Evolutionary conservation across 1,140 invertebrate genomes (phyloP).

Genomic region (Macrotrachela quadricornifera): DNA sequence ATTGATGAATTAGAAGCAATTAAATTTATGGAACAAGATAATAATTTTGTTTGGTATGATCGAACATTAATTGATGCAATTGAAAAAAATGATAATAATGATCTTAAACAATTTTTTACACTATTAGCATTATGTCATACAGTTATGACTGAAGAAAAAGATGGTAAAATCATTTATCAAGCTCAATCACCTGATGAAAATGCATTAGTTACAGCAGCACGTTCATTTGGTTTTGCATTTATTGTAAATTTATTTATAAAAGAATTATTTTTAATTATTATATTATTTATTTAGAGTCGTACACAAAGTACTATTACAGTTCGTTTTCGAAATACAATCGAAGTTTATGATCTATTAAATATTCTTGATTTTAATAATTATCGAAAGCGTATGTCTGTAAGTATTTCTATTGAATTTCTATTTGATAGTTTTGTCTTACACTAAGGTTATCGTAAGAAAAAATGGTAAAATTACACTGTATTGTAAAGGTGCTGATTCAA

Average conservation of each 20-base stretch:
- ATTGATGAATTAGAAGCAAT: too few species aligned
- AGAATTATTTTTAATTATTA: too few species aligned
- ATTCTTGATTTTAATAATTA: conserved; percentile 99
- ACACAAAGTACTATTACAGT: conserved; percentile 34
- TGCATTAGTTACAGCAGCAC: conserved; percentile 79
- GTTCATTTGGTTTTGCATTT: conserved; percentile 57
- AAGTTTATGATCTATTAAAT: conserved; percentile 78
- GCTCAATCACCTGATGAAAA: conserved; percentile 95
- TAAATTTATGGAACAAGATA: neutral
- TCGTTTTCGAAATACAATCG: conserved; percentile 28
- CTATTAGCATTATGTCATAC: conserved; percentile 6
- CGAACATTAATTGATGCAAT: neutral
- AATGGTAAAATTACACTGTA: conserved; percentile 69
- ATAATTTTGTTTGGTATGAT: conserved; percentile 1
- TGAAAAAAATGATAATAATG: neutral
- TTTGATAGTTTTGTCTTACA: too few species aligned
- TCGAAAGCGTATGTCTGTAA: conserved; percentile 84
- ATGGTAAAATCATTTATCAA: conserved; percentile 44
- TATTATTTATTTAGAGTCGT: conserved; percentile 14
- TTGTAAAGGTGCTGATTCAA: conserved; percentile 94
- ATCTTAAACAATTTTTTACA: conserved; percentile 1
- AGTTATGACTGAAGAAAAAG: conserved; percentile 7
- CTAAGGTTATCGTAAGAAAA: conserved; percentile 29
- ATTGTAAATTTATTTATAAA: too few species aligned
- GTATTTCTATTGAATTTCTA: neutral